A percentile compares a stretch with the other conserved stretches of the same genome.
phyloP scores from a whole-genome alignment of 2,113 vertebrate genomes.

The Okapia johnstoni region DNA sequence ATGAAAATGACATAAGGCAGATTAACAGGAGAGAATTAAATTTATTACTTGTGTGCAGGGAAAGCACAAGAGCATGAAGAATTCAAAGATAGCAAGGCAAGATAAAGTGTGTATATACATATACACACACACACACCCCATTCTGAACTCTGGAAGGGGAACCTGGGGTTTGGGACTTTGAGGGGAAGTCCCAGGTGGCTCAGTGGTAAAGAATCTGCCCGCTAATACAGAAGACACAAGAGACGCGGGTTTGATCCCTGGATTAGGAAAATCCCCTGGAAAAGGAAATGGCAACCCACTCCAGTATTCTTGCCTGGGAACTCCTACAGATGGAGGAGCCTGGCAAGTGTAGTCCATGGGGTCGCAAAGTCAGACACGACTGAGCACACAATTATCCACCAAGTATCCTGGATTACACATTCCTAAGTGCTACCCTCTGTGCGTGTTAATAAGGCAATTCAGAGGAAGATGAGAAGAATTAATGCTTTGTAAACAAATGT shows the following conservation, averaged over 20 bases:
- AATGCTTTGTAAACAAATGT: background rate
- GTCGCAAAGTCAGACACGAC: background rate
- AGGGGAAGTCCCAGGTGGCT: background rate
- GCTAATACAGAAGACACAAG: background rate
- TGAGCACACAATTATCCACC: background rate
- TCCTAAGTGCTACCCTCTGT: background rate
- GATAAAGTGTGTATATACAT: background rate
- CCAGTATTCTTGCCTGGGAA: background rate
- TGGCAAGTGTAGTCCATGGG: background rate
- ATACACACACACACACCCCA: background rate
- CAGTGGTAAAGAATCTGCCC: background rate
- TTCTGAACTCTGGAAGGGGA: background rate
- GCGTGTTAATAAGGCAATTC: background rate
- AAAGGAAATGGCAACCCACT: background rate
- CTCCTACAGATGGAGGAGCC: background rate
- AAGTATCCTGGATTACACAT: background rate
- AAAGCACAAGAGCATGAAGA: background rate
- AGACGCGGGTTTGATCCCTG: fast-evolving
- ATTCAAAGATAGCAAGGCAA: background rate
- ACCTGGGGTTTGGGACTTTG: background rate
- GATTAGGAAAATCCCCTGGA: background rate
- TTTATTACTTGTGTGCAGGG: background rate
- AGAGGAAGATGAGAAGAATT: background rate
- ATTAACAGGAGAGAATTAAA: background rate
- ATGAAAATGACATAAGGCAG: background rate